phyloP scores from a whole-genome alignment of 2,888 invertebrate genomes.

The Gymnocheta viridis region DNA sequence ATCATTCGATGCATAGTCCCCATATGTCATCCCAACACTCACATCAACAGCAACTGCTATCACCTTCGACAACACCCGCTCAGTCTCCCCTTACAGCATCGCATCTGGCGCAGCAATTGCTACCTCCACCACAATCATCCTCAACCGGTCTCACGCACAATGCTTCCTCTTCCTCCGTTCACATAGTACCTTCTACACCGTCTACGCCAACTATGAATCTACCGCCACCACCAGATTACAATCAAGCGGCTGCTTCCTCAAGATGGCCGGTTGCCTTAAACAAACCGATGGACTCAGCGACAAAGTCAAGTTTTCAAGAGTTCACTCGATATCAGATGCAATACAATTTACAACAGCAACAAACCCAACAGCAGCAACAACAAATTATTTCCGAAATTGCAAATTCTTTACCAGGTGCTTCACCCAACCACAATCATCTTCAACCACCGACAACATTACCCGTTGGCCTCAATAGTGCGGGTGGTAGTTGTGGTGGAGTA shows the following conservation, averaged over 20 bases:
- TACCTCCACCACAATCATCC: conserved; percentile 67
- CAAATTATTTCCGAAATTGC: conserved; percentile 71
- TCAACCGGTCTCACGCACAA: conserved; percentile 66
- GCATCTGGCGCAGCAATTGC: conserved; percentile 75
- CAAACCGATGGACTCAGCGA: conserved; percentile 85
- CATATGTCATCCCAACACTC: conserved; percentile 75
- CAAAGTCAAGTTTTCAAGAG: conserved; percentile 86
- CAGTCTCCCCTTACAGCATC: conserved; percentile 74
- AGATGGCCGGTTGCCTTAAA: conserved; percentile 82
- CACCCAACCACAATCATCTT: conserved; percentile 43
- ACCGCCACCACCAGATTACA: conserved; percentile 78
- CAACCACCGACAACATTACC: conserved; percentile 11
- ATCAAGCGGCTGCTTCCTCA: conserved; percentile 76
- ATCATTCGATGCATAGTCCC: conserved; percentile 79
- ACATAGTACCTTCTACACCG: conserved; percentile 70
- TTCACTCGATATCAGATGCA: conserved; percentile 86
- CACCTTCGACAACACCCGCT: conserved; percentile 75
- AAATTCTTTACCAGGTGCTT: conserved; percentile 62
- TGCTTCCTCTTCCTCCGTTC: conserved; percentile 59
- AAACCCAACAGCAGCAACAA: conserved; percentile 73
- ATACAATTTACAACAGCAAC: conserved; percentile 84
- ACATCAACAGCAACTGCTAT: conserved; percentile 73
- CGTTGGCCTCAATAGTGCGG: neutral
- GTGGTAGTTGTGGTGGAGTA: neutral
- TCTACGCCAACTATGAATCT: conserved; percentile 50